Evolutionary conservation across 92 coral and sea anemone genomes (phyloP).

Genomic region (Porites cylindrica): DNA sequence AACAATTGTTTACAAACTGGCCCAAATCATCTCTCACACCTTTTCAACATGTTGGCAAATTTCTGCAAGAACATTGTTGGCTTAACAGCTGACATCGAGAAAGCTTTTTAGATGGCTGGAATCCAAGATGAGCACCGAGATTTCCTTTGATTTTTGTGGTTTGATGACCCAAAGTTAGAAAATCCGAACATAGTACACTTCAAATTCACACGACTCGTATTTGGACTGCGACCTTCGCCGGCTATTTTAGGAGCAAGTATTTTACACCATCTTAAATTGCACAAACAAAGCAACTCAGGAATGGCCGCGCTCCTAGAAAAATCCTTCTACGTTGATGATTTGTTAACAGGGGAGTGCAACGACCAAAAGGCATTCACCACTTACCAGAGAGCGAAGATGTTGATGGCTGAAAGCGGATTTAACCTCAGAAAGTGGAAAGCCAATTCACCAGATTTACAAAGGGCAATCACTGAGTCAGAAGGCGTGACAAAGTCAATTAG

Average conservation of each 20-base stretch:
- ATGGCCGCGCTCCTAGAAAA: slow-evolving; percentile 10
- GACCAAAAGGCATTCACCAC: slow-evolving; percentile 39
- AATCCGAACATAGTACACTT: slow-evolving; percentile 12
- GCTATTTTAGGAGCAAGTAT: neutral
- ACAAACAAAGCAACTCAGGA: neutral
- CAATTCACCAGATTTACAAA: slow-evolving; percentile 37
- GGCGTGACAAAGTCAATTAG: neutral
- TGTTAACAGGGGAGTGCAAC: slow-evolving; percentile 27
- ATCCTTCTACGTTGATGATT: slow-evolving; percentile 27
- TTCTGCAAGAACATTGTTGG: slow-evolving; percentile 7
- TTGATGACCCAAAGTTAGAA: slow-evolving; percentile 27
- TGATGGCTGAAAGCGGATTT: slow-evolving; percentile 65
- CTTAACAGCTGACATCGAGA: slow-evolving; percentile 11
- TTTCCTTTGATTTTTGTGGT: slow-evolving; percentile 32
- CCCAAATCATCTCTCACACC: slow-evolving; percentile 18
- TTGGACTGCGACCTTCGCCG: neutral
- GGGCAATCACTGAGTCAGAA: slow-evolving; percentile 44
- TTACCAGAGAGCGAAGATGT: slow-evolving; percentile 42
- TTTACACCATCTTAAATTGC: slow-evolving; percentile 2
- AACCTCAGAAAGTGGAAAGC: slow-evolving; percentile 64
- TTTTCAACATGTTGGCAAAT: slow-evolving; percentile 22
- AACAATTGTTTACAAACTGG: slow-evolving; percentile 27
- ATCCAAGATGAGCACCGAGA: slow-evolving; percentile 37
- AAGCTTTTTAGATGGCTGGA: slow-evolving; percentile 39
- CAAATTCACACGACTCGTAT: neutral